Evolutionary conservation across 2,888 invertebrate species (phyloP).

Genomic region (Diarsia brunnea): DNA sequence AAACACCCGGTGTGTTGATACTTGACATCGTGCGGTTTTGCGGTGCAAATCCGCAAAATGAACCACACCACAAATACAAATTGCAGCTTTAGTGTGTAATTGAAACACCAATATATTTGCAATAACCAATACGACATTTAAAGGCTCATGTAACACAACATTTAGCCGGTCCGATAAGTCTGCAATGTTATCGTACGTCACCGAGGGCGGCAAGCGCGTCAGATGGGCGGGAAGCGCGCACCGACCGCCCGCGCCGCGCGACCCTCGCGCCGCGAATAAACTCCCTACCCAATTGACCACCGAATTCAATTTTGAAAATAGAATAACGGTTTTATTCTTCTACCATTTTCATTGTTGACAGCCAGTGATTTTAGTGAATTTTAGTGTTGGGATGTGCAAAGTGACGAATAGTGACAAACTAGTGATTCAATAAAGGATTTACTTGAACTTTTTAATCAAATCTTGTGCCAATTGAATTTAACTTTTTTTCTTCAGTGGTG

Average conservation of each 20-base stretch:
- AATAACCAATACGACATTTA: conserved; percentile 46
- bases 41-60: conserved; percentile 1
- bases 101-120: conserved; percentile 5
- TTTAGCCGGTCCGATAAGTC: conserved; percentile 57
- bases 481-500: conserved; percentile 24
- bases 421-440: conserved; percentile 32
- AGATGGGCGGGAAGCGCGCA: conserved; percentile 80
- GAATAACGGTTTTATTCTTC: conserved; percentile 40
- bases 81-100: background rate
- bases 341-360: conserved; percentile 35
- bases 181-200: conserved; percentile 63
- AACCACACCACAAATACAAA: conserved; percentile 3
- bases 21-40: conserved; percentile 6
- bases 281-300: conserved; percentile 44
- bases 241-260: conserved; percentile 79
- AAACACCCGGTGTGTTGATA: conserved; percentile 5
- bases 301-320: conserved; percentile 61
- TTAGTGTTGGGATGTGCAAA: conserved; percentile 33
- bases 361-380: conserved; percentile 53
- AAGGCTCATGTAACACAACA: conserved; percentile 49
- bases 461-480: conserved; percentile 48
- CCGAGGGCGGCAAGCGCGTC: conserved; percentile 78
- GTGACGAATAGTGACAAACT: conserved; percentile 17
- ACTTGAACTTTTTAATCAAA: conserved; percentile 37
- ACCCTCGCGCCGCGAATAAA: conserved; percentile 57